Conservation (phyloP, 2,797 vertebrate genomes). For the Sebastes miniatus region DNA sequence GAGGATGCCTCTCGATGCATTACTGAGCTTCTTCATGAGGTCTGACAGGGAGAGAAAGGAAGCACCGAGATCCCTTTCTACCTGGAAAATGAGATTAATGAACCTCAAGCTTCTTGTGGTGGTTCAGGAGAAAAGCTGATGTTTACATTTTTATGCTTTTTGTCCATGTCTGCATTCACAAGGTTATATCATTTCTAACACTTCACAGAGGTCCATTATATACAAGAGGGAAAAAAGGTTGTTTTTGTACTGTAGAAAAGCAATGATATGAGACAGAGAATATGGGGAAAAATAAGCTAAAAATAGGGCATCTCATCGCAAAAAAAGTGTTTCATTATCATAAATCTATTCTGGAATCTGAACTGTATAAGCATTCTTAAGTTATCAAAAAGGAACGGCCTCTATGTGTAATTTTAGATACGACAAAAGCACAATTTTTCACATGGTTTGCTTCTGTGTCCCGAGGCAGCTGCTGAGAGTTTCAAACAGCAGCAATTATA, state of each 20-base stretch:
- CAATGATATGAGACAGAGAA: not conserved
- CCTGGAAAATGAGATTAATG: conserved; percentile 35
- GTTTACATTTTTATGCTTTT: not conserved
- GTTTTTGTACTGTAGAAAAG: not conserved
- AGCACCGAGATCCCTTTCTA: not conserved
- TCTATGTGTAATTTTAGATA: conserved; percentile 10
- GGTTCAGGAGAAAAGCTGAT: not conserved
- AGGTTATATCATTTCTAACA: not conserved
- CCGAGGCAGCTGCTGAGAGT: conserved; percentile 17
- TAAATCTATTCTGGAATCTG: conserved; percentile 5
- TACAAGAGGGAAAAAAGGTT: not conserved
- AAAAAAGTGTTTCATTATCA: not conserved
- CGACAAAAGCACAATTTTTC: not conserved
- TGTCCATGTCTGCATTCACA: not conserved
- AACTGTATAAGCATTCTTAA: not conserved
- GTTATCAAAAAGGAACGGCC: not conserved
- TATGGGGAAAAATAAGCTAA: not conserved
- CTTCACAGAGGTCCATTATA: not conserved
- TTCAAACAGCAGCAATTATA: conserved; percentile 38
- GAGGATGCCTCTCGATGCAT: conserved; percentile 1
- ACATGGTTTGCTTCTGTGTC: not conserved
- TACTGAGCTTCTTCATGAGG: not conserved
- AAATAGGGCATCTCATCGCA: not conserved
- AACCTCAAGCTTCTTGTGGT: not conserved
- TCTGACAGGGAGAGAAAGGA: conserved; percentile 12